Base-by-base conservation (phyloP, 2,888 invertebrate species). In the Volucella bombylans region DNA sequence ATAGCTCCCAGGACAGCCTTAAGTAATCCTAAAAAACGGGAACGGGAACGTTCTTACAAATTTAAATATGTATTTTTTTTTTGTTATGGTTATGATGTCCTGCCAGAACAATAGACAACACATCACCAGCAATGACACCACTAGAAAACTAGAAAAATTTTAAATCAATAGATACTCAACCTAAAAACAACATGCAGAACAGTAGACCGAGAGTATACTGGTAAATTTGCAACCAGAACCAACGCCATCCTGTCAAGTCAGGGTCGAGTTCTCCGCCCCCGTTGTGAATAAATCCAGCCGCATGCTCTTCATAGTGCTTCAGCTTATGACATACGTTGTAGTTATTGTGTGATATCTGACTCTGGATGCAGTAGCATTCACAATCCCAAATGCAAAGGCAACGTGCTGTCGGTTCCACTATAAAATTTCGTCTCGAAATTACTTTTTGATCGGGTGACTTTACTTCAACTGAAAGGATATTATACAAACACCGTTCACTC, bases 301-400 rank as follows among this genome's bases (percentile, higher is more conserved):
- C 78, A 52, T 82, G 74, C 52, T 87, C 73, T 1, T 87, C 82
- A 0, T 59, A 39, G 3, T 67, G 73, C 10, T 82, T 49, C 67
- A 90, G 80, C 83, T 86, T 88, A 43, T 88, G 86, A 76, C 91
- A 91, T 18, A 87, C 83, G 43, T 88, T 86, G 23, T 83, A 85
- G n/a, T 88, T 87, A 1, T 87, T 86, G 61, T 87, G 87, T 4
- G 88, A 87, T 68, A 89, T 88, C n/a, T 89, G 64, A 62, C 88
- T 88, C 14, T 82, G 71, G 14, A 90, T 83, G 69, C 91, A 91
- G 57, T 90, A 88, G 47, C 91, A 91, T 4, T 87, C 85, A 68
- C 91, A 91, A 15, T 89, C 87, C 90, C 90, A 90, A 10, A 90
- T 77, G 81, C 91, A 91, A 54, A 91, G 88, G 77, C 91, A 91